Conservation (phyloP, 2,797 vertebrate species). For the Chelon auratus region DNA sequence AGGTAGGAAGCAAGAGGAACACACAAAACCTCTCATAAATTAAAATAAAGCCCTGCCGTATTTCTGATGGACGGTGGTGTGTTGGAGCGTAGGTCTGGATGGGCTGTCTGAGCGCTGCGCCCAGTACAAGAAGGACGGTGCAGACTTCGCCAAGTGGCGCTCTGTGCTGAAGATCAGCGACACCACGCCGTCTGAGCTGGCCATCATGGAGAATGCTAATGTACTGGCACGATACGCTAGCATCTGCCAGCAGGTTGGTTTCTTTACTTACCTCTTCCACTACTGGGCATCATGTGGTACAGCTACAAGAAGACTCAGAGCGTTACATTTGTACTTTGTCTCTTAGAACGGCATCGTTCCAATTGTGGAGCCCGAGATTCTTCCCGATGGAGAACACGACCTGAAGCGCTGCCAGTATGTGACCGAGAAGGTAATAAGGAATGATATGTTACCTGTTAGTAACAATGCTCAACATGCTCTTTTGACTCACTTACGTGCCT, state of each 20-base stretch:
- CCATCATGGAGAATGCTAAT: slow-evolving; percentile 96
- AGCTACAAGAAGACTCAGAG: background rate
- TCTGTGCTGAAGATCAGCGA: slow-evolving; percentile 95
- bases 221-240: slow-evolving; percentile 97
- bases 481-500: background rate
- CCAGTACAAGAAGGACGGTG: slow-evolving; percentile 98
- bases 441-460: background rate
- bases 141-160: slow-evolving; percentile 98
- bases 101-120: slow-evolving; percentile 96
- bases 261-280: too few relatives aligned
- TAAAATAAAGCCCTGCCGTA: background rate
- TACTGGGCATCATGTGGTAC: background rate
- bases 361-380: slow-evolving; percentile 97
- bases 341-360: slow-evolving; percentile 96
- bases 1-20: slow-evolving; percentile 77
- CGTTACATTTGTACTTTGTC: slow-evolving; percentile 1
- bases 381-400: slow-evolving; percentile 97
- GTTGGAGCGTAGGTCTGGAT: slow-evolving; percentile 88
- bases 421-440: slow-evolving; percentile 90
- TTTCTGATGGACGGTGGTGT: slow-evolving; percentile 28
- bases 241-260: slow-evolving; percentile 97
- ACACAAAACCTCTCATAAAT: background rate
- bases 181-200: slow-evolving; percentile 92
- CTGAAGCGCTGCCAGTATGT: slow-evolving; percentile 97
- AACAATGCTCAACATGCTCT: background rate